Evolutionary conservation across 2,113 vertebrate genomes (phyloP).

Genomic region (Machaerirhynchus nigripectus): DNA sequence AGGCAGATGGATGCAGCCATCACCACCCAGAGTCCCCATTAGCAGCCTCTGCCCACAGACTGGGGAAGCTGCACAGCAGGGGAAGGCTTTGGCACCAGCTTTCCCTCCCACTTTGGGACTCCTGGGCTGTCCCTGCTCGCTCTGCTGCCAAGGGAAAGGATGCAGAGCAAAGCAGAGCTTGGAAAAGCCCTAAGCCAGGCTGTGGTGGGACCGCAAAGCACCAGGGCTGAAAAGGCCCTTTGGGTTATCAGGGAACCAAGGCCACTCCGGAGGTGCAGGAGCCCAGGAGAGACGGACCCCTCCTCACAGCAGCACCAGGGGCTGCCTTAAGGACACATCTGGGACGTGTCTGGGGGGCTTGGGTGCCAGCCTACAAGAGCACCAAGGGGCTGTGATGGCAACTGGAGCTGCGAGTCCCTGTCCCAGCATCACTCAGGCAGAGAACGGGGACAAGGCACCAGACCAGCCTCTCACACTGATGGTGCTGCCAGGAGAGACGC

Average conservation of each 20-base stretch:
- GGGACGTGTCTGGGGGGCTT: too few species aligned
- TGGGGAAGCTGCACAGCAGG: background rate
- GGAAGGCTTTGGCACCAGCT: background rate
- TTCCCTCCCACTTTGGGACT: background rate
- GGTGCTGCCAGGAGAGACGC: background rate
- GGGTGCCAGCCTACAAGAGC: background rate
- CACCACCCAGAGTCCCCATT: background rate
- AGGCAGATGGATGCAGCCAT: background rate
- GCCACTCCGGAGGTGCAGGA: background rate
- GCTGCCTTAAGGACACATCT: background rate
- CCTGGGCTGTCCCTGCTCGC: background rate
- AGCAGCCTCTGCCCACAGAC: background rate
- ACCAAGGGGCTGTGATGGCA: background rate
- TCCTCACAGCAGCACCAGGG: background rate
- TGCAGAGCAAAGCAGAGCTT: background rate
- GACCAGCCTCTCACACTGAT: fast-evolving
- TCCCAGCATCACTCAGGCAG: background rate
- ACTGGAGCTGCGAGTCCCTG: background rate
- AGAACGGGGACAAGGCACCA: background rate
- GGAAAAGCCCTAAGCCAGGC: background rate
- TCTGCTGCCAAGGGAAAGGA: background rate
- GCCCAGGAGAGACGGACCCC: background rate
- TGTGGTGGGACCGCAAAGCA: background rate
- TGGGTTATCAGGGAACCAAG: background rate
- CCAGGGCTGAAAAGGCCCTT: background rate